Evolutionary conservation across 2,888 invertebrate genomes (phyloP), one percentile per base, ranked within the genome.

Genomic region (Itoplectis maculator): DNA sequence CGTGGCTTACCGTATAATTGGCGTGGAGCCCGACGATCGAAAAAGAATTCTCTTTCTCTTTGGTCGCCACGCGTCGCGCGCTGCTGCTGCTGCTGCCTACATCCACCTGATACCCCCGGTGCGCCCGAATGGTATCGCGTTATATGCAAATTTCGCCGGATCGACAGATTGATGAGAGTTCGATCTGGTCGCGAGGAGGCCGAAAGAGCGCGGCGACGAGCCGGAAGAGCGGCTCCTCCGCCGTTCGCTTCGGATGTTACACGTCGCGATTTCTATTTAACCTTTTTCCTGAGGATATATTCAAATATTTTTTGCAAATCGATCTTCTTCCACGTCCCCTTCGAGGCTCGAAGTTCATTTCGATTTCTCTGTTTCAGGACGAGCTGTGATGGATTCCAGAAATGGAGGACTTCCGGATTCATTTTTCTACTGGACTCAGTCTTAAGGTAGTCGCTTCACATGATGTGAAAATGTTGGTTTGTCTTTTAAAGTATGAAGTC

Each of bases 131-230:
- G 45, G 69, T 70, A 81, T 72, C 59, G 59, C 72, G 76, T 72
- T 81, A 45, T 81, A 76, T 81, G 81, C 65, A 81, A 81, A 81
- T 81, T 81, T 81, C 40, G 65, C 47, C 49, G 76, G 76, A 72
- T 76, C 40, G 56, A 72, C 76, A 72, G 76, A 81, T 76, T 81
- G 81, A 81, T 76, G 81, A 76, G 75, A 81, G 81, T 76, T 81
- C 70, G 49, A 81, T 76, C 81, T 72, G 49, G 72, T 49, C 56
- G 45, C 37, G 47, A 59, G 35, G 56, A 54, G 3, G 9, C 66
- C 29, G 35, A n/a, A 23, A 73, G 73, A 40, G 66, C n/a, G n/a
- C n/a, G n/a, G n/a, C 40, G 73, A 72, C 65, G 78, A 68, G 23
- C 59, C 40, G 29, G 40, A 56, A 66, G 15, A 35, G 66, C 66